Base-by-base conservation (phyloP, 35 echinoderm and acorn worm genomes). In the Eucidaris tribuloides region DNA sequence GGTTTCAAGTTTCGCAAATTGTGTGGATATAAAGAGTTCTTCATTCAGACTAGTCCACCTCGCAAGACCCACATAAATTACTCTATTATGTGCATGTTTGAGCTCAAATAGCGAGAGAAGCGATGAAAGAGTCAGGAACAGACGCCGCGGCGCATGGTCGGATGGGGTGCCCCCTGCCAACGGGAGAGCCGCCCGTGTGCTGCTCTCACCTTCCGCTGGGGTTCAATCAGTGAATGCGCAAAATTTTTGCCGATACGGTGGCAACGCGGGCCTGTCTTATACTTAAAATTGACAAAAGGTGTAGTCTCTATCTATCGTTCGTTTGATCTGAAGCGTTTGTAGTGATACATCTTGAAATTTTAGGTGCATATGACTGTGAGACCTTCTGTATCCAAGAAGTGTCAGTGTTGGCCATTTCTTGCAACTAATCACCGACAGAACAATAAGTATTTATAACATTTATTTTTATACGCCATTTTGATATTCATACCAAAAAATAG, bases 1-100 rank as follows among this genome's bases (percentile, higher is more conserved):
- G 68, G 68, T 74, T 74, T 74, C 68, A 74, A 74, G 68, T 74
- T 74, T 74, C 68, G 68, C 68, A 74, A 74, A 74, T 74, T 36
- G 68, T 74, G 68, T 74, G 68, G 37, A 74, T 74, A 22, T 74
- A 74, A 74, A 74, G 68, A 74, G 29, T 74, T 74, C 2, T 74
- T 74, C 41, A 41, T 41, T 74, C 68, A 19, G 68, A 74, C 35
- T 74, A 40, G 68, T 74, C n/a, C 68, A 74, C 68, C 41, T 74
- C 68, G 68, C 37, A n/a, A 74, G 68, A 44, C 68, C 68, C 68
- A 74, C 68, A 74, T 74, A 74, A 74, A 74, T 74, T 74, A 74
- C 68, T 74, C 68, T 74, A 74, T 74, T 74, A 74, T 74, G 68
- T 40, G 68, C 41, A 74, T 74, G 68, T 74, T 74, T 74, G 68